These are phyloP conservation scores for Oreotrochilus melanogaster DNA, from an alignment of 2,113 vertebrate species.

Conservation along the genomic window DNA sequence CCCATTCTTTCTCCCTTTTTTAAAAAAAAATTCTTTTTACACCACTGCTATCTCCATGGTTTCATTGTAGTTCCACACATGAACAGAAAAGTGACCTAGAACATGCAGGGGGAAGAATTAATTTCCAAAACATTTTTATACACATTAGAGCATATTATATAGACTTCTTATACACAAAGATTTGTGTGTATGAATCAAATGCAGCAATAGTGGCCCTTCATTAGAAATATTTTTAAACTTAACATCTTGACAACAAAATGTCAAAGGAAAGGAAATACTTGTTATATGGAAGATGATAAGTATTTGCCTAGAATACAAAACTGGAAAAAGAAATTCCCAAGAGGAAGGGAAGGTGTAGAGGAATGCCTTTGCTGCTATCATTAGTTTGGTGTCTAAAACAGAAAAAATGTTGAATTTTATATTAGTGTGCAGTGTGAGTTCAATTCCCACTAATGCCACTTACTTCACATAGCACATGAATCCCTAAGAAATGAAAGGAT, in stretches of 20 bases:
- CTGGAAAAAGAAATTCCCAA: neutral
- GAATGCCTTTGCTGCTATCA: neutral
- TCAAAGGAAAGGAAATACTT: neutral
- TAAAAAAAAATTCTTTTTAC: neutral
- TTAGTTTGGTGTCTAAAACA: neutral
- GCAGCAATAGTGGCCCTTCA: neutral
- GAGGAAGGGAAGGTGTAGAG: neutral
- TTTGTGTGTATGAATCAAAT: neutral
- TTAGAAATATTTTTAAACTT: neutral
- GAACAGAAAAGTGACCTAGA: neutral
- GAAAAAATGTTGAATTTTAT: neutral
- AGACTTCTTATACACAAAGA: slow-evolving; percentile 20
- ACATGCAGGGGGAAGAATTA: neutral
- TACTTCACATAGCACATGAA: neutral
- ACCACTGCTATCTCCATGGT: neutral
- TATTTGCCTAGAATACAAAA: neutral
- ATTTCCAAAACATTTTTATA: slow-evolving; percentile 17
- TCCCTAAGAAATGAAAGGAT: neutral
- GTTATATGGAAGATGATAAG: neutral
- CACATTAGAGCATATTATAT: slow-evolving; percentile 49
- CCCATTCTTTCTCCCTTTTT: neutral
- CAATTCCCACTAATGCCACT: neutral
- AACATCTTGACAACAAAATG: neutral
- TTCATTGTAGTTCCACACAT: neutral
- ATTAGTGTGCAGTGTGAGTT: neutral